Evolutionary conservation across 2,888 invertebrate species (phyloP).

Genomic region (Geotrupes spiniger): DNA sequence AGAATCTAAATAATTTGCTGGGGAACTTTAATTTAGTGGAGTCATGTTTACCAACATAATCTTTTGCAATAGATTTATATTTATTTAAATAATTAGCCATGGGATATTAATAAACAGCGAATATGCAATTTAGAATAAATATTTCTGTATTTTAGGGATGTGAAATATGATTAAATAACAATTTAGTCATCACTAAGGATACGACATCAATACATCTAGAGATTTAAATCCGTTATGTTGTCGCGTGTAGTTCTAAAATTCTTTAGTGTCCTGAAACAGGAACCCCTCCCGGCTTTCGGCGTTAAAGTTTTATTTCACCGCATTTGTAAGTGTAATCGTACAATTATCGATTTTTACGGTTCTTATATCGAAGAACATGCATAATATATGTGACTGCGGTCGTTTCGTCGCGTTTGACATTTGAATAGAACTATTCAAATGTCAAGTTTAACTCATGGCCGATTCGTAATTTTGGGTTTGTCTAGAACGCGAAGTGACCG

Average conservation of each 20-base stretch:
- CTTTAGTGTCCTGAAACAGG: constrained; percentile 33
- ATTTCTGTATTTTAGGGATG: not conserved
- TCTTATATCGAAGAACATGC: not conserved
- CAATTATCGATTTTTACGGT: not conserved
- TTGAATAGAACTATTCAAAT: constrained; percentile 12
- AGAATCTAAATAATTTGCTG: too few relatives aligned
- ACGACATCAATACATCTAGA: constrained; percentile 6
- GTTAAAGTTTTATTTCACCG: constrained; percentile 20
- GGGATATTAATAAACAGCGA: too few relatives aligned
- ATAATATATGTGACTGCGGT: not conserved
- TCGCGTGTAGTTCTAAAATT: constrained; percentile 29
- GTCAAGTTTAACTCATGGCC: constrained; percentile 21
- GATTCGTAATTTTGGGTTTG: constrained; percentile 14
- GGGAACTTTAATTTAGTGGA: too few relatives aligned
- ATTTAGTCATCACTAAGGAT: not conserved
- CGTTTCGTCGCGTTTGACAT: constrained; percentile 5
- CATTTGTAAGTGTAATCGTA: constrained; percentile 21
- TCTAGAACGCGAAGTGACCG: not conserved
- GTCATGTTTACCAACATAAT: too few relatives aligned
- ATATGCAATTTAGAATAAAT: not conserved
- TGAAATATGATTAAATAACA: constrained; percentile 1
- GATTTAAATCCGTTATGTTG: constrained; percentile 23
- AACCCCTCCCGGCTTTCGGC: constrained; percentile 35
- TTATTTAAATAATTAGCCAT: too few relatives aligned
- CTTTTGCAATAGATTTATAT: too few relatives aligned